A percentile compares a stretch with the other conserved stretches of the same genome.
Evolutionary conservation across 2,113 vertebrate species (phyloP).

Genomic region (Actinemys pallida): DNA sequence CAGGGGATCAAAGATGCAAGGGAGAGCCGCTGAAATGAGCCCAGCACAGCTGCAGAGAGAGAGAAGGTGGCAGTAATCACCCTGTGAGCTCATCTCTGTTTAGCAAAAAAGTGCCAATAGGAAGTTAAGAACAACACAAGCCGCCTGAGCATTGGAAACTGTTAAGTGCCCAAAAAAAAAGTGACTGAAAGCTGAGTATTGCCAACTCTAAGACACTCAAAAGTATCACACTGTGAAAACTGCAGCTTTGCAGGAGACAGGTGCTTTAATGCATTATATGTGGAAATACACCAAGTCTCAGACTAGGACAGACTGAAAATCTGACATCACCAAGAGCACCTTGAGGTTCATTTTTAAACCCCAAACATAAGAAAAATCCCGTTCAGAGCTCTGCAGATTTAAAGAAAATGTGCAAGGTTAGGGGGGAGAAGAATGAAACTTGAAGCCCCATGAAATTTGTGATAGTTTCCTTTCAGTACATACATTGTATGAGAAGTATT

Average conservation of each 20-base stretch:
- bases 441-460: neutral
- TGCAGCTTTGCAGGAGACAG: neutral
- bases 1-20: neutral
- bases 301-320: neutral
- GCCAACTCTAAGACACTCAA: conserved; percentile 37
- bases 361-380: neutral
- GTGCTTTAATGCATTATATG: neutral
- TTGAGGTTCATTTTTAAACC: neutral
- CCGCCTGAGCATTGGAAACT: conserved; percentile 32
- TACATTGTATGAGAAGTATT: neutral
- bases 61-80: neutral
- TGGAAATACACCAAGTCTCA: conserved; percentile 8
- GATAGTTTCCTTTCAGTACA: neutral
- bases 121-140: conserved; percentile 8
- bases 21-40: neutral
- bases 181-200: neutral
- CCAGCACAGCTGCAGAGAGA: neutral
- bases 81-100: neutral
- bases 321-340: accelerated
- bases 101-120: conserved; percentile 35
- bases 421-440: neutral
- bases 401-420: neutral
- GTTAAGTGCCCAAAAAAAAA: conserved; percentile 48
- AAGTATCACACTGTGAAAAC: conserved; percentile 72
- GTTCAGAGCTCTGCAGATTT: neutral